These are phyloP conservation scores for Cosmopolites sordidus DNA, from an alignment of 2,888 invertebrate species.

Conservation along the genomic window DNA sequence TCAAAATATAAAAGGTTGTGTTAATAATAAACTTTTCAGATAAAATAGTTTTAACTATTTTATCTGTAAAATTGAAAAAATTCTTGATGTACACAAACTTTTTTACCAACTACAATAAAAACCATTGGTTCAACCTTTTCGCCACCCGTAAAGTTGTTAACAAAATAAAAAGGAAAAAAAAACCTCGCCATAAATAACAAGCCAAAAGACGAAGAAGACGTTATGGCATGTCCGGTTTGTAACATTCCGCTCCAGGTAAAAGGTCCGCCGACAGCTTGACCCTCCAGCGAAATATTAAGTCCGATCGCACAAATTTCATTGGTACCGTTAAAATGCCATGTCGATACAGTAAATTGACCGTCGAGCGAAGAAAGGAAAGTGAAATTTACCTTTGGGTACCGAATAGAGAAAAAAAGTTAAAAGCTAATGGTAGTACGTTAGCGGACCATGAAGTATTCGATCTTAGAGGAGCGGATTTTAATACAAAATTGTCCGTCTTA, in stretches of 20 bases:
- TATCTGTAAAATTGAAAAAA: no score
- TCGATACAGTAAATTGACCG: constrained; percentile 16
- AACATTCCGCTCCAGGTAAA: not conserved
- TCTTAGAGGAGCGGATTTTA: not conserved
- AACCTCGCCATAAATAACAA: no score
- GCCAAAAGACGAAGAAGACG: not conserved
- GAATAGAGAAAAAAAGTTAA: constrained; percentile 21
- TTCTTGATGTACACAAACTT: no score
- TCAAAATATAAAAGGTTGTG: no score
- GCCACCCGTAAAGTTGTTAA: no score
- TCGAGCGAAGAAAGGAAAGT: constrained; percentile 23
- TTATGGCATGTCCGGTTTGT: not conserved
- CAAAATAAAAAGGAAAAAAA: no score
- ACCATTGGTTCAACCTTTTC: no score
- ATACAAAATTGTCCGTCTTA: no score
- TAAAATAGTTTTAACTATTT: no score
- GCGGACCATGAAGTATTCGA: not conserved
- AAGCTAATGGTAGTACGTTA: no score
- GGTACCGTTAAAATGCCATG: constrained; percentile 23
- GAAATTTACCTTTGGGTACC: constrained; percentile 20
- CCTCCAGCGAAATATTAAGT: not conserved
- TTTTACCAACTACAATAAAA: no score
- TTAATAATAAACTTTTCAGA: no score
- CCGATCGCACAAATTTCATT: not conserved
- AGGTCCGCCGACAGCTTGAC: not conserved